These are phyloP conservation scores for Lepilemur ruficaudatus DNA, from an alignment of 2,797 vertebrate species.

Conservation along the genomic window DNA sequence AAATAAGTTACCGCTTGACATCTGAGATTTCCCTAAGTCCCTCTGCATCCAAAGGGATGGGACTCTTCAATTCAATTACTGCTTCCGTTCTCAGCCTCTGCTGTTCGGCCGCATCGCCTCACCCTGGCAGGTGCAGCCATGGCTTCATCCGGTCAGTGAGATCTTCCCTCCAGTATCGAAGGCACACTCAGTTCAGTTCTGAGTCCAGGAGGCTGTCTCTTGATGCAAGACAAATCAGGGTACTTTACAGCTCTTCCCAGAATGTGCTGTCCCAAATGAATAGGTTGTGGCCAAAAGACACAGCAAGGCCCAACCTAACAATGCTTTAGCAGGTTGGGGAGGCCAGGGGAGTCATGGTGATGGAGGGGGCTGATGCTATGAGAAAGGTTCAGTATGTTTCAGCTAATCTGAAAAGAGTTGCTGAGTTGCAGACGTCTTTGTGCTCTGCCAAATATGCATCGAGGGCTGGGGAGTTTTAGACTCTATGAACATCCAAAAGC, in stretches of 20 bases:
- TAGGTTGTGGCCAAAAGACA: slow-evolving; percentile 44
- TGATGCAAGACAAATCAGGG: slow-evolving; percentile 36
- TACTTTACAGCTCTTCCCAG: slow-evolving; percentile 22
- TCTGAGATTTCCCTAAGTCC: not conserved
- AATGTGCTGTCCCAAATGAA: slow-evolving; percentile 25
- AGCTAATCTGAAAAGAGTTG: slow-evolving; percentile 1
- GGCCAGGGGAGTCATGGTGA: not conserved
- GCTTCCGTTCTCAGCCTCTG: not conserved
- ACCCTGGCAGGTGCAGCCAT: not conserved
- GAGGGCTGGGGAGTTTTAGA: not conserved
- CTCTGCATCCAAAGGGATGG: not conserved
- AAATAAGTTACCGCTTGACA: not conserved
- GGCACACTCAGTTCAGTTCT: not conserved
- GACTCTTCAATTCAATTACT: not conserved
- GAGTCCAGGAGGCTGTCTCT: slow-evolving; percentile 10
- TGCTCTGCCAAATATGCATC: slow-evolving; percentile 22
- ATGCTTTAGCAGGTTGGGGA: not conserved
- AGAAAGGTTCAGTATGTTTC: not conserved
- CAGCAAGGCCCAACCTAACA: slow-evolving; percentile 18
- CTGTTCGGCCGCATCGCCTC: not conserved
- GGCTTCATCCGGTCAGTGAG: not conserved
- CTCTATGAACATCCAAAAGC: not conserved
- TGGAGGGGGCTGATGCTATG: not conserved
- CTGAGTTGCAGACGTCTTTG: not conserved
- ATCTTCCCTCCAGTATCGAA: not conserved